A percentile compares a stretch with the other conserved stretches of the same genome.
phyloP scores from a whole-genome alignment of 2,113 vertebrate genomes.

The Gymnogyps californianus region DNA sequence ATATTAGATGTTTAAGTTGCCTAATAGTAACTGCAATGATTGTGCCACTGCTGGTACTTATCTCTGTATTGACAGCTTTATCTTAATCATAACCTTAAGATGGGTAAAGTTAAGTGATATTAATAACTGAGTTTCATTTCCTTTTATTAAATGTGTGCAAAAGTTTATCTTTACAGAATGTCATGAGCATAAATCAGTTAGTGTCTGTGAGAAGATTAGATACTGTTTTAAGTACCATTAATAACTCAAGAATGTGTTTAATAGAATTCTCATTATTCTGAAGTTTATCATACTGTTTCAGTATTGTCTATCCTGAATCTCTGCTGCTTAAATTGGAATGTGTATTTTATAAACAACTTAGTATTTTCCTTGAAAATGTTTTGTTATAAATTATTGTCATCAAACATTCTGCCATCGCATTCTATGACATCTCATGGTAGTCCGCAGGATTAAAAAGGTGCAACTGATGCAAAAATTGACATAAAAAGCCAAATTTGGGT shows the following conservation, averaged over 20 bases:
- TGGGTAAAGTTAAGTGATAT: neutral
- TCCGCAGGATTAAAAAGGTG: neutral
- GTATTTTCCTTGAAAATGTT: neutral
- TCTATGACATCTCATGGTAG: neutral
- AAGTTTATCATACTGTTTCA: neutral
- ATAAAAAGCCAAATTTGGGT: neutral
- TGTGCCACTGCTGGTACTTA: neutral
- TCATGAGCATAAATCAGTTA: neutral
- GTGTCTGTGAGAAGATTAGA: neutral
- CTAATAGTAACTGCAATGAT: neutral
- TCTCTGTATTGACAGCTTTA: neutral
- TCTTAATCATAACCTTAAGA: neutral
- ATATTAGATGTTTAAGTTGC: neutral
- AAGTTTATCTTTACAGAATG: neutral
- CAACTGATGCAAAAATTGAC: neutral
- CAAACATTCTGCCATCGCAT: neutral
- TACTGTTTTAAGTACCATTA: neutral
- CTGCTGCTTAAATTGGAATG: neutral
- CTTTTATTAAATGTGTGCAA: neutral
- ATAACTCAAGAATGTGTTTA: neutral
- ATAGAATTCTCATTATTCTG: neutral
- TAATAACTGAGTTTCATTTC: neutral
- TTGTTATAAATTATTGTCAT: neutral
- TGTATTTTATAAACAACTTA: neutral
- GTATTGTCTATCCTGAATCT: neutral